Percentiles rank a stretch among this genome's conserved stretches.
These are phyloP conservation scores for Drosophila anomalata DNA, from an alignment of 2,888 invertebrate genomes.

Conservation along the genomic window DNA sequence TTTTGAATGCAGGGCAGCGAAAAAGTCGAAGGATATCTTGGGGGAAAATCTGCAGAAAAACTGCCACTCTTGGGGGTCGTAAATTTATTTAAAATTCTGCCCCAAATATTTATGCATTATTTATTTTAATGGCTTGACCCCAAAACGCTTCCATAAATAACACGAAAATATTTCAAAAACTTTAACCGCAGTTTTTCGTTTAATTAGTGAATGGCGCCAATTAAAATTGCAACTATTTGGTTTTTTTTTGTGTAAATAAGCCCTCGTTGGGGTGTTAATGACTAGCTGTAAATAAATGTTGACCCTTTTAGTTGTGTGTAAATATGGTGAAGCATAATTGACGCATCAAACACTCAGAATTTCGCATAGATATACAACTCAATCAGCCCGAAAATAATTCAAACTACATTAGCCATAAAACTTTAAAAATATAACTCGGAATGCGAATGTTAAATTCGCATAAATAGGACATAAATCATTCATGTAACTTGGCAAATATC, in stretches of 20 bases:
- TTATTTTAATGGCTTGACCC: constrained; percentile 23
- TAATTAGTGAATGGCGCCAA: constrained; percentile 38
- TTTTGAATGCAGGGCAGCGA: constrained; percentile 56
- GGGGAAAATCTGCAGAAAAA: constrained; percentile 6
- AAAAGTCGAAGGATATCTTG: constrained; percentile 35
- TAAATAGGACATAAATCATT: constrained; percentile 41
- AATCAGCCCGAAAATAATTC: constrained; percentile 34
- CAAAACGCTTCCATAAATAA: constrained; percentile 2
- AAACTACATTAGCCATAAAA: constrained; percentile 24
- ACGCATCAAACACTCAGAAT: constrained; percentile 34
- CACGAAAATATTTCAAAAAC: constrained; percentile 13
- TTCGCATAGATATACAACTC: constrained; percentile 14
- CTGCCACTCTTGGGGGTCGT: constrained; percentile 15
- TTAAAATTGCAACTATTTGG: constrained; percentile 30
- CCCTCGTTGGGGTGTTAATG: constrained; percentile 6
- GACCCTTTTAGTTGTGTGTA: constrained; percentile 55
- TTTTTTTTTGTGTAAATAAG: constrained; percentile 36
- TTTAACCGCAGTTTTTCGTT: constrained; percentile 12
- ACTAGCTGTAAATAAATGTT: constrained; percentile 59
- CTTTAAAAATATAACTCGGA: constrained; percentile 21
- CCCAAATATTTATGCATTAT: constrained; percentile 10
- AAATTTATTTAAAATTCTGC: constrained; percentile 5
- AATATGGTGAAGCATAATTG: constrained; percentile 47
- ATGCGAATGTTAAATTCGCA: constrained; percentile 11
- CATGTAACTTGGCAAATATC: constrained; percentile 44